Conservation (phyloP, 2,113 vertebrate genomes). For the Corydoras maculifer region DNA sequence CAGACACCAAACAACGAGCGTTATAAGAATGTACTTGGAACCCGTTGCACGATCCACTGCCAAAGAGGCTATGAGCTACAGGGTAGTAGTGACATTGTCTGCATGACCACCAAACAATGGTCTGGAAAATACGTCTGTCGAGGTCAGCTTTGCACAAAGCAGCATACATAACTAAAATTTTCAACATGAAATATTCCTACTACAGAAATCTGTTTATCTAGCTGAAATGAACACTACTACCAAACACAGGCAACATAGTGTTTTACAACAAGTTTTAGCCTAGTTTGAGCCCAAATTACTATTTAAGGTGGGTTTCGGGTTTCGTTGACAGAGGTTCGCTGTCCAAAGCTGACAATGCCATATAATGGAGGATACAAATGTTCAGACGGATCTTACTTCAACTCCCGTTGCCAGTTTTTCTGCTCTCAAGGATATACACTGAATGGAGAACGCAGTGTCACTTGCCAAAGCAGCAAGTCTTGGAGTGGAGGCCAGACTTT, state of each 20-base stretch:
- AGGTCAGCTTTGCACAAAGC: slow-evolving; percentile 67
- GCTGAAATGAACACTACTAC: not conserved
- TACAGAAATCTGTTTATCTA: not conserved
- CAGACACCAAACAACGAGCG: slow-evolving; percentile 78
- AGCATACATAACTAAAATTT: not conserved
- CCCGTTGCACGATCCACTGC: slow-evolving; percentile 87
- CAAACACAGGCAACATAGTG: not conserved
- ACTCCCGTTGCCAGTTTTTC: slow-evolving; percentile 89
- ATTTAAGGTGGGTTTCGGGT: not conserved
- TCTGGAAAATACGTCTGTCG: slow-evolving; percentile 87
- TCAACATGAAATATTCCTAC: not conserved
- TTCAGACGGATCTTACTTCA: slow-evolving; percentile 87
- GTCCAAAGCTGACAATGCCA: slow-evolving; percentile 78
- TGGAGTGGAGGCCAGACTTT: slow-evolving; percentile 78
- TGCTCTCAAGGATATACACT: slow-evolving; percentile 85
- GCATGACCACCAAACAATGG: slow-evolving; percentile 89
- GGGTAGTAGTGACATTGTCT: slow-evolving; percentile 79
- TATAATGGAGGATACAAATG: slow-evolving; percentile 87
- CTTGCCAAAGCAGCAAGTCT: slow-evolving; percentile 77
- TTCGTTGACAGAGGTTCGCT: slow-evolving; percentile 78
- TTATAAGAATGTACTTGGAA: slow-evolving; percentile 82
- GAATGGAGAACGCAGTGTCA: slow-evolving; percentile 77
- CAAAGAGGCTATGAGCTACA: slow-evolving; percentile 83
- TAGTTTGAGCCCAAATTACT: not conserved
- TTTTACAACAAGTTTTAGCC: not conserved